Conservation (phyloP, 2,113 vertebrate genomes). For the Phylloscopus trochilus region DNA sequence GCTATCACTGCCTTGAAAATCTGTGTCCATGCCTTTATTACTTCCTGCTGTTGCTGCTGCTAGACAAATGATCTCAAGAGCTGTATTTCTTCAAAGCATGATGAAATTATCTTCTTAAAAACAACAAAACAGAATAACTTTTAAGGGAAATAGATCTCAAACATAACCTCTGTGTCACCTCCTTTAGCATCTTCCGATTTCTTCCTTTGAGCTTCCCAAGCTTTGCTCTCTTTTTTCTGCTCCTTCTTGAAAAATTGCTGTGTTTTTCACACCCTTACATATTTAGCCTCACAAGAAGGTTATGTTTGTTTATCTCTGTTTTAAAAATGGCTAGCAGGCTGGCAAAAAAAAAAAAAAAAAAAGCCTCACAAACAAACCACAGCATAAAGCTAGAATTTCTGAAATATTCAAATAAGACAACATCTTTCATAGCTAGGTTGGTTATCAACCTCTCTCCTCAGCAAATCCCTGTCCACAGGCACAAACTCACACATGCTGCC, state of each 20-base stretch:
- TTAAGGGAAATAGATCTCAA: neutral
- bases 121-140: neutral
- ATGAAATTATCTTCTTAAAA: neutral
- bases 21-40: too few species aligned
- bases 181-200: neutral
- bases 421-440: neutral
- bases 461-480: neutral
- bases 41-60: neutral
- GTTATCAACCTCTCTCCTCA: neutral
- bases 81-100: neutral
- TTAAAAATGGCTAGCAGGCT: neutral
- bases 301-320: neutral
- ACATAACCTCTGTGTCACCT: neutral
- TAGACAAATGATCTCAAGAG: neutral
- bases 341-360: neutral
- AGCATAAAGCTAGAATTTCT: neutral
- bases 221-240: neutral
- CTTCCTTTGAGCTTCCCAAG: neutral
- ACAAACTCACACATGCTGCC: neutral
- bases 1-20: neutral
- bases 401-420: neutral
- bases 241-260: neutral
- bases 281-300: neutral
- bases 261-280: neutral
- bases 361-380: neutral